phyloP scores from a whole-genome alignment of 2,888 invertebrate species.

The Lasioglossum pauxillum region DNA sequence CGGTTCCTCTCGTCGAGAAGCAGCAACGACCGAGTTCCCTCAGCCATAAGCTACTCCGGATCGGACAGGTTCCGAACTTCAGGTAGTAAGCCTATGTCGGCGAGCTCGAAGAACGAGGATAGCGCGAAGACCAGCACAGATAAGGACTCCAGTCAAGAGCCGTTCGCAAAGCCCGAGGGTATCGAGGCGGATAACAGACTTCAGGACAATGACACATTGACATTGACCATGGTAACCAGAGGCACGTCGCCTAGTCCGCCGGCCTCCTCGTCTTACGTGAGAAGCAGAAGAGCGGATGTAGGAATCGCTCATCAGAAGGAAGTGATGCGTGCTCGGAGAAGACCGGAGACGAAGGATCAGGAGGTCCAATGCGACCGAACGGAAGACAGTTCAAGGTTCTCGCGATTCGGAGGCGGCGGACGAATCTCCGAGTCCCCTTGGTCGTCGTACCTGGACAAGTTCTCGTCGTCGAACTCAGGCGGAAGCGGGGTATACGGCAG shows the following conservation, averaged over 20 bases:
- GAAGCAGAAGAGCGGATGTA: constrained; percentile 89
- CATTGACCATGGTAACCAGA: constrained; percentile 89
- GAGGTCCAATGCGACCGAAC: constrained; percentile 90
- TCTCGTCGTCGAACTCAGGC: constrained; percentile 70
- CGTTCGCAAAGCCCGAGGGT: constrained; percentile 23
- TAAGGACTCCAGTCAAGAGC: constrained; percentile 33
- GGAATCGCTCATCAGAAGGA: constrained; percentile 90
- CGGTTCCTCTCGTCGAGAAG: constrained; percentile 68
- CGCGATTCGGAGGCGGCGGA: constrained; percentile 87
- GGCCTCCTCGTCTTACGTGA: constrained; percentile 86
- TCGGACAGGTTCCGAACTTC: constrained; percentile 75
- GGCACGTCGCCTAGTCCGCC: constrained; percentile 92
- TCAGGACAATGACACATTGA: constrained; percentile 58
- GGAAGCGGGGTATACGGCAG: constrained; percentile 62
- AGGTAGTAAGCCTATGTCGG: constrained; percentile 54
- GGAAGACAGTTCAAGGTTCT: constrained; percentile 89
- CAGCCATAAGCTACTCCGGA: constrained; percentile 71
- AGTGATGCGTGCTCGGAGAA: constrained; percentile 86
- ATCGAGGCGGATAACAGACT: constrained; percentile 45
- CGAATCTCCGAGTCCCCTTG: constrained; percentile 87
- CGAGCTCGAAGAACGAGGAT: constrained; percentile 64
- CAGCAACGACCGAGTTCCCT: constrained; percentile 67
- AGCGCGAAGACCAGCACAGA: constrained; percentile 46
- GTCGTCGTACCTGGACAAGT: constrained; percentile 87
- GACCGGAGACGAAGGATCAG: constrained; percentile 88